Percentiles rank a stretch among this genome's conserved stretches.
These are phyloP conservation scores for Chinchilla lanigera DNA, from an alignment of 2,113 vertebrate genomes.

Conservation along the genomic window DNA sequence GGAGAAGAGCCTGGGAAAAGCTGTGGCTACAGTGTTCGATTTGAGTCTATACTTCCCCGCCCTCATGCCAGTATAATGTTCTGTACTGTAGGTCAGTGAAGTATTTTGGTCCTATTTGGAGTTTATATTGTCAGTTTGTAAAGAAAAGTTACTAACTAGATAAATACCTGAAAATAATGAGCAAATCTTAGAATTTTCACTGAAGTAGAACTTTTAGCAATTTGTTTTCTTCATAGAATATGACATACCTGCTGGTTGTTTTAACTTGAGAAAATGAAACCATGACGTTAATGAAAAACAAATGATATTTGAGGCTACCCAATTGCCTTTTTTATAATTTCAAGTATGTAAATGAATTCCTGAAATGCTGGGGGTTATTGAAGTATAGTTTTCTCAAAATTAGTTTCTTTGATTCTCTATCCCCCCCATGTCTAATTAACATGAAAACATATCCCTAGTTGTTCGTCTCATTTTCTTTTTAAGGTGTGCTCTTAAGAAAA, in stretches of 20 bases:
- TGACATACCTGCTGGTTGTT: neutral
- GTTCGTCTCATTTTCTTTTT: slow-evolving; percentile 25
- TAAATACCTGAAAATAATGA: neutral
- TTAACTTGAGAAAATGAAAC: neutral
- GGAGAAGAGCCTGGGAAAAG: slow-evolving; percentile 94
- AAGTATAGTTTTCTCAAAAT: neutral
- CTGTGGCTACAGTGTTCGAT: slow-evolving; percentile 98
- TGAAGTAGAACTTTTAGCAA: neutral
- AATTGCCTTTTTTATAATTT: neutral
- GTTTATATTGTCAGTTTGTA: neutral
- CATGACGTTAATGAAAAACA: neutral
- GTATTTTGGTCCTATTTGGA: neutral
- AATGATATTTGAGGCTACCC: neutral
- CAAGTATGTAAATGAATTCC: neutral
- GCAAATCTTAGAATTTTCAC: neutral
- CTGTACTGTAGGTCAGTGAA: slow-evolving; percentile 95
- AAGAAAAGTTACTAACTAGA: neutral
- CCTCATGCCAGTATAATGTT: slow-evolving; percentile 96
- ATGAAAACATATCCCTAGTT: neutral
- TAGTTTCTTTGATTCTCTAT: neutral
- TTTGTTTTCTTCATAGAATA: neutral
- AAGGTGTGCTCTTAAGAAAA: slow-evolving; percentile 96
- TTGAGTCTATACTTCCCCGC: slow-evolving; percentile 96
- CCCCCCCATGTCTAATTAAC: neutral
- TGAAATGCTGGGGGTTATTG: neutral